phyloP scores from a whole-genome alignment of 53 echinoderm and acorn worm genomes.

The Antedon mediterranea region DNA sequence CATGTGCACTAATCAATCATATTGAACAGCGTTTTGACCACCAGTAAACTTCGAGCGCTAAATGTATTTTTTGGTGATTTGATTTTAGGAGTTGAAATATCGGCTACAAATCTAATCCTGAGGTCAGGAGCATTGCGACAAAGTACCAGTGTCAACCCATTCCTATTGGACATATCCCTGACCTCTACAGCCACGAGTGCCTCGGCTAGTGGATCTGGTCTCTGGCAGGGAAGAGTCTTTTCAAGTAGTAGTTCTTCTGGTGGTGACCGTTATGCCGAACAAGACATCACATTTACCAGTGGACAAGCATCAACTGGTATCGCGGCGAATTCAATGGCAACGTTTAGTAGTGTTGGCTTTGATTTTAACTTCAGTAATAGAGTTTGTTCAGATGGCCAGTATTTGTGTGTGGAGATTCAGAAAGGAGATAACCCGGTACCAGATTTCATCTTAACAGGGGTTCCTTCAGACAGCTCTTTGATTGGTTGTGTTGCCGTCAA shows the following conservation, averaged over 20 bases:
- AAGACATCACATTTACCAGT: conserved; percentile 13
- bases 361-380: neutral
- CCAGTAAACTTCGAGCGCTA: too few species aligned
- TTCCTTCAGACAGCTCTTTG: neutral
- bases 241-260: conserved; percentile 30
- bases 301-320: conserved; percentile 27
- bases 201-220: conserved; percentile 39
- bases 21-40: too few species aligned
- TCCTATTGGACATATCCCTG: conserved; percentile 37
- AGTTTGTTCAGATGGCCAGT: conserved; percentile 28
- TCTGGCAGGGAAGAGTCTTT: conserved; percentile 56
- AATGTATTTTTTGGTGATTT: neutral
- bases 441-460: conserved; percentile 42
- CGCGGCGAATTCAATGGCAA: conserved; percentile 22
- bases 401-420: conserved; percentile 43
- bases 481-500: conserved; percentile 27
- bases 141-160: conserved; percentile 22
- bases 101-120: neutral
- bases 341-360: conserved; percentile 10
- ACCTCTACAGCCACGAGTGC: conserved; percentile 35
- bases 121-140: conserved; percentile 32
- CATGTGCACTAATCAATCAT: too few species aligned
- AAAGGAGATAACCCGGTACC: conserved; percentile 31
- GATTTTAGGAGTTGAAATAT: neutral
- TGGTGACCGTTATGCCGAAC: conserved; percentile 8